Evolutionary conservation across 30 jellyfish, hydroid and myxozoan genomes (phyloP).

Genomic region (Turritopsis dohrnii): DNA sequence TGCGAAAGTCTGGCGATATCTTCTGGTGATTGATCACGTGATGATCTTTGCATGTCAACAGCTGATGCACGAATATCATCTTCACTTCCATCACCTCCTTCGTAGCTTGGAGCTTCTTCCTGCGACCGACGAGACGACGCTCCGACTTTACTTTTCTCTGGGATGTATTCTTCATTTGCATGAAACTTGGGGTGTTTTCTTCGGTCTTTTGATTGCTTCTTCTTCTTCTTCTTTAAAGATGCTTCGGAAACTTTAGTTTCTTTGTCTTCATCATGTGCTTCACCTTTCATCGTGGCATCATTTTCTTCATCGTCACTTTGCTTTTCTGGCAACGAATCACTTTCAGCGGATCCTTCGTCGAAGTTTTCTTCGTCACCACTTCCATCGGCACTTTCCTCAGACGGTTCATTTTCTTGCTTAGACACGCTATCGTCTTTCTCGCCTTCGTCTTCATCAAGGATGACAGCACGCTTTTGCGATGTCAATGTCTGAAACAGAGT

Average conservation of each 20-base stretch:
- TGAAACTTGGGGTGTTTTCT: neutral
- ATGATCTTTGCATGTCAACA: conserved; percentile 28
- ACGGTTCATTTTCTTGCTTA: neutral
- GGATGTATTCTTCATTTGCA: neutral
- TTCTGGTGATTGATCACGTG: conserved; percentile 42
- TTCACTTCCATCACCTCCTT: neutral
- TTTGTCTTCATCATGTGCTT: neutral
- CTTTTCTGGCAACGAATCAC: neutral
- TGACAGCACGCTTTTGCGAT: conserved; percentile 27
- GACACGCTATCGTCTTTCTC: conserved; percentile 3
- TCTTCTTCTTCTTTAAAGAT: neutral
- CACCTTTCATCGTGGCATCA: neutral
- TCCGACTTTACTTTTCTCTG: conserved; percentile 19
- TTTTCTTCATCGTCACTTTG: neutral
- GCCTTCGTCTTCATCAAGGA: conserved; percentile 12
- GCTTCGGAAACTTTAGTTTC: conserved; percentile 12
- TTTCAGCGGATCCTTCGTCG: conserved; percentile 23
- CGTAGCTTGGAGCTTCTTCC: neutral
- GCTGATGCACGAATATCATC: conserved; percentile 25
- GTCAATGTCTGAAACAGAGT: conserved; percentile 27
- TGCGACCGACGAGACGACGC: conserved; percentile 28
- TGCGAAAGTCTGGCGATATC: conserved; percentile 13
- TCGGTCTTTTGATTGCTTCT: conserved; percentile 5
- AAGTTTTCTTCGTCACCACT: conserved; percentile 6
- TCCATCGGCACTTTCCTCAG: conserved; percentile 13